Conservation (phyloP, 2,888 invertebrate genomes). For the Parnassius apollo region DNA sequence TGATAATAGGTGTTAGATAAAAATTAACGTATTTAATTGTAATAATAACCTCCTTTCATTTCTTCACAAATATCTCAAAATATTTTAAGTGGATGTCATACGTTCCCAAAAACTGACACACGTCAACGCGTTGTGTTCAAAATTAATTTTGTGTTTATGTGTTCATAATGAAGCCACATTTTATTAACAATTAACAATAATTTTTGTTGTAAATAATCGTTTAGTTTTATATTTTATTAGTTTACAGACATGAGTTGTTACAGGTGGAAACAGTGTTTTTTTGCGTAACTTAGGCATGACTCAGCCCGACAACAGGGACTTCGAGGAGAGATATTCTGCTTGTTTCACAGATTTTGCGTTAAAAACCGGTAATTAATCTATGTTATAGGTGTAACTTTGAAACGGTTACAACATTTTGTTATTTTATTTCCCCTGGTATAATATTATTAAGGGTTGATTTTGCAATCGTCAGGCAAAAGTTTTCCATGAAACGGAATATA, state of each 20-base stretch:
- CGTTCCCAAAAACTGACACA: conserved; percentile 12
- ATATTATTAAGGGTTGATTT: too few species aligned
- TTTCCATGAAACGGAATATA: too few species aligned
- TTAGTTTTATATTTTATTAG: conserved; percentile 13
- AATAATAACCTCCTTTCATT: neutral
- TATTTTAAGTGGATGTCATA: too few species aligned
- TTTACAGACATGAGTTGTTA: conserved; percentile 16
- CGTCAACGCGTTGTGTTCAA: conserved; percentile 18
- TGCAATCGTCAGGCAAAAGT: too few species aligned
- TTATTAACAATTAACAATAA: conserved; percentile 2
- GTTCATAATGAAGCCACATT: conserved; percentile 9
- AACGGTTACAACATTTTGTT: too few species aligned
- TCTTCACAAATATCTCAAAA: neutral
- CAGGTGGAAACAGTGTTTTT: conserved; percentile 22
- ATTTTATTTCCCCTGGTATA: too few species aligned
- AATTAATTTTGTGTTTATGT: conserved; percentile 24
- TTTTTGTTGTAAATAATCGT: conserved; percentile 6
- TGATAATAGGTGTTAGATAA: neutral
- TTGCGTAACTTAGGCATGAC: conserved; percentile 45
- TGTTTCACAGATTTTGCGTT: conserved; percentile 70
- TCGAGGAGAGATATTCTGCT: conserved; percentile 66
- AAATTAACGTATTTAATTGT: too few species aligned
- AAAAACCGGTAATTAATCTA: conserved; percentile 54
- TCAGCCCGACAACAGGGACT: conserved; percentile 59
- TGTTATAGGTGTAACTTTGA: too few species aligned